Evolutionary conservation across 1,140 invertebrate genomes (phyloP).

Genomic region (Neodiprion fabricii): DNA sequence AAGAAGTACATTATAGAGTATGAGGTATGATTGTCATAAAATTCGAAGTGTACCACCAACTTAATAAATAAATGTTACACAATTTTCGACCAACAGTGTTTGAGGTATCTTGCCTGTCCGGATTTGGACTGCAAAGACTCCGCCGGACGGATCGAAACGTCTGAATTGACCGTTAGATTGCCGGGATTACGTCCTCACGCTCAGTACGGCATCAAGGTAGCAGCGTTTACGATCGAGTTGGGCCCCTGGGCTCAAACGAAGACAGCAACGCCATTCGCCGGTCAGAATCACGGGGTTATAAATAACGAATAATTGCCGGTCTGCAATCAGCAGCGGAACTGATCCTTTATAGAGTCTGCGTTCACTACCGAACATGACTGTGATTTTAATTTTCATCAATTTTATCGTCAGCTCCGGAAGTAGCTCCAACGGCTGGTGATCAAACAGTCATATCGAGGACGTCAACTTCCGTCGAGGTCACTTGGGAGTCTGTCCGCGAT

Average conservation of each 20-base stretch:
- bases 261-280: conserved; percentile 10
- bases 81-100: conserved; percentile 5
- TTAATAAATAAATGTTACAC: background rate
- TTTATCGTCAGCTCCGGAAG: conserved; percentile 14
- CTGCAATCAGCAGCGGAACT: too few species aligned
- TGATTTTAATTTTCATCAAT: conserved; percentile 9
- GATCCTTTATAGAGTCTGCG: background rate
- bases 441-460: conserved; percentile 11
- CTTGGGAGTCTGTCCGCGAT: conserved; percentile 17
- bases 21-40: background rate
- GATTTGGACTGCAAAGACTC: conserved; percentile 3
- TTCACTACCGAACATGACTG: background rate
- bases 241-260: conserved; percentile 11
- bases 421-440: conserved; percentile 11
- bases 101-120: conserved; percentile 15
- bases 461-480: conserved; percentile 4
- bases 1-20: conserved; percentile 8
- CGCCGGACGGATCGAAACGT: background rate
- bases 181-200: conserved; percentile 16
- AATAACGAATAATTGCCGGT: too few species aligned
- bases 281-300: background rate
- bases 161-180: background rate
- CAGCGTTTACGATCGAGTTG: background rate
- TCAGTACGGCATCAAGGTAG: conserved; percentile 15
- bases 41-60: background rate